Conservation (phyloP, 2,797 vertebrate genomes). For the Syngnathus acus region DNA sequence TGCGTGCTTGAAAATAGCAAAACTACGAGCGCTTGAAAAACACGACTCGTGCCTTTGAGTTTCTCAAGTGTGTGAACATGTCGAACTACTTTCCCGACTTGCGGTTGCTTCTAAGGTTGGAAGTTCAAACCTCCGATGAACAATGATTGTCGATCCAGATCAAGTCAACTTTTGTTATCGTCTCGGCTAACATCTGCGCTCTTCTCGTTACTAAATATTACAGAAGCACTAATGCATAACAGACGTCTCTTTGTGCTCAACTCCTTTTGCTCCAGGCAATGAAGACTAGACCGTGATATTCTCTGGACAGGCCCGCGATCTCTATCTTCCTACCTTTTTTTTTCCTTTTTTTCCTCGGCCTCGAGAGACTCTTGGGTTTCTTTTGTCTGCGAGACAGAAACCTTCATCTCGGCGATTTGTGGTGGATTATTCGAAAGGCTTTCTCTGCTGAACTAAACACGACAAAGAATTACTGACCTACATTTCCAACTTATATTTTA, state of each 20-base stretch:
- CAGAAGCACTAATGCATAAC: neutral
- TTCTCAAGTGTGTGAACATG: too few species aligned
- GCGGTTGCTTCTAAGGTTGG: neutral
- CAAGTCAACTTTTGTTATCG: neutral
- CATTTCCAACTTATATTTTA: too few species aligned
- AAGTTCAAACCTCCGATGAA: neutral
- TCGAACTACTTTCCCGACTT: neutral
- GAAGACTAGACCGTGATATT: conserved; percentile 38
- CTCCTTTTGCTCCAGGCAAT: conserved; percentile 33
- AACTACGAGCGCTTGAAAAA: too few species aligned
- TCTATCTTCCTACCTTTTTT: conserved; percentile 16
- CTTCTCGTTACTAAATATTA: neutral
- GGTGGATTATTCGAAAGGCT: neutral
- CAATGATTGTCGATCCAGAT: neutral
- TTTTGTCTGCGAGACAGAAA: conserved; percentile 14
- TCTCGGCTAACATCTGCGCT: neutral
- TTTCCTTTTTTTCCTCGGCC: conserved; percentile 10
- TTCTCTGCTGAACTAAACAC: neutral
- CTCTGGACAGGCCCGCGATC: conserved; percentile 18
- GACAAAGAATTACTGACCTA: too few species aligned
- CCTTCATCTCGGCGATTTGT: neutral
- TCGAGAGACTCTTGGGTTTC: conserved; percentile 16
- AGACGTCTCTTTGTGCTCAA: conserved; percentile 23
- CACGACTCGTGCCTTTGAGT: too few species aligned
- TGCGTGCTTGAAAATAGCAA: too few species aligned